Evolutionary conservation across 2,113 vertebrate species (phyloP).

Genomic region (Heteronetta atricapilla): DNA sequence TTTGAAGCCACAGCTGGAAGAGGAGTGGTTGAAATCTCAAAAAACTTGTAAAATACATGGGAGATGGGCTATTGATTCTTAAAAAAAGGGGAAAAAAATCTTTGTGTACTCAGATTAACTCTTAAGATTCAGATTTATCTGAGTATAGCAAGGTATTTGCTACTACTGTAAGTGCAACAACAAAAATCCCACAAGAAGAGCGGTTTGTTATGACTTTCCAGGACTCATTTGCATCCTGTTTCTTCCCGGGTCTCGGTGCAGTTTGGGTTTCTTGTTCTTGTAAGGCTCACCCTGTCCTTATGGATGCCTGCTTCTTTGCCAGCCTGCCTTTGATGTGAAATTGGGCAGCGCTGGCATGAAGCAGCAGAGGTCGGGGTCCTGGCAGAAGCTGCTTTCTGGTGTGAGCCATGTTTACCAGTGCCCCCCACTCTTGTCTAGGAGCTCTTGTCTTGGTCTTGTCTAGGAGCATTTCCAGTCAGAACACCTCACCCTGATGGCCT

Average conservation of each 20-base stretch:
- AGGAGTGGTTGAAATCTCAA: not conserved
- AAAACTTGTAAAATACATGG: not conserved
- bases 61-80: not conserved
- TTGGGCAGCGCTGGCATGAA: not conserved
- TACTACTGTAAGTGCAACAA: not conserved
- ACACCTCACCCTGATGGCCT: not conserved
- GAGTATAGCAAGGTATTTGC: not conserved
- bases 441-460: no score
- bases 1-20: not conserved
- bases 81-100: not conserved
- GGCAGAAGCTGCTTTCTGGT: not conserved
- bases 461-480: accelerated
- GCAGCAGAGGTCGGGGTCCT: not conserved
- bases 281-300: not conserved
- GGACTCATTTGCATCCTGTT: not conserved
- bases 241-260: not conserved
- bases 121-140: not conserved
- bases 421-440: not conserved
- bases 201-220: not conserved
- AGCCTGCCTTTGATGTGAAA: not conserved
- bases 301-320: accelerated
- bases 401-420: not conserved
- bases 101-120: not conserved
- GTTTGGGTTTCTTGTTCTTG: not conserved
- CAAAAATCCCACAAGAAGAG: not conserved